A percentile compares a stretch with the other conserved stretches of the same genome.
Conservation (phyloP, 2,888 invertebrate genomes). For the Plebejus anna region DNA sequence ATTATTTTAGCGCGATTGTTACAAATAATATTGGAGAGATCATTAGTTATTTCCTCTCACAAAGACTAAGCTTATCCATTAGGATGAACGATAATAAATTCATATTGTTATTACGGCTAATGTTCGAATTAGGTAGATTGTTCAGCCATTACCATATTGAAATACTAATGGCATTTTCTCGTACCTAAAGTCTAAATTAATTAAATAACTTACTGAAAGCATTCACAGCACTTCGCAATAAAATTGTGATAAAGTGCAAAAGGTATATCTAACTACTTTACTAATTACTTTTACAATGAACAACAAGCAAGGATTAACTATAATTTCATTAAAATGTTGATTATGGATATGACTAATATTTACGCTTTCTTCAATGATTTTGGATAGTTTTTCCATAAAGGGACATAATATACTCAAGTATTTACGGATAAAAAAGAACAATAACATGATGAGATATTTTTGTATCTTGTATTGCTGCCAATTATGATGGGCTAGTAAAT, state of each 20-base stretch:
- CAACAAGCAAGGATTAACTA: not conserved
- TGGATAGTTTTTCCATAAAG: not conserved
- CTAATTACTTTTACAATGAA: not conserved
- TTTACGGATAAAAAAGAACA: not conserved
- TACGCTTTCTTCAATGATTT: not conserved
- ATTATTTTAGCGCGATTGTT: not conserved
- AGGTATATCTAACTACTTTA: not conserved
- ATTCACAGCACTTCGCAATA: not conserved
- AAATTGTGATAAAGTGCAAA: constrained; percentile 15
- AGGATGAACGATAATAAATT: constrained; percentile 1
- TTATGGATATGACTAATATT: not conserved
- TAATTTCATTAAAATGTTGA: not conserved
- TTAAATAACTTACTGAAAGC: not conserved
- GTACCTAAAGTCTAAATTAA: not conserved
- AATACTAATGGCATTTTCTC: not conserved
- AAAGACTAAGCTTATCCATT: constrained; percentile 10
- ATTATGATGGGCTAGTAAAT: not conserved
- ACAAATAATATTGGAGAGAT: not conserved
- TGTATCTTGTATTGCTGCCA: not conserved
- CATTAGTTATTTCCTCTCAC: not conserved
- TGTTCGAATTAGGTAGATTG: not conserved
- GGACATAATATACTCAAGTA: not conserved
- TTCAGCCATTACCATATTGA: constrained; percentile 1
- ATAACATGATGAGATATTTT: not conserved
- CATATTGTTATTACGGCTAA: not conserved